A percentile compares a stretch with the other conserved stretches of the same genome.
phyloP scores from a whole-genome alignment of 2,797 vertebrate genomes.

The Naso thynnoides region DNA sequence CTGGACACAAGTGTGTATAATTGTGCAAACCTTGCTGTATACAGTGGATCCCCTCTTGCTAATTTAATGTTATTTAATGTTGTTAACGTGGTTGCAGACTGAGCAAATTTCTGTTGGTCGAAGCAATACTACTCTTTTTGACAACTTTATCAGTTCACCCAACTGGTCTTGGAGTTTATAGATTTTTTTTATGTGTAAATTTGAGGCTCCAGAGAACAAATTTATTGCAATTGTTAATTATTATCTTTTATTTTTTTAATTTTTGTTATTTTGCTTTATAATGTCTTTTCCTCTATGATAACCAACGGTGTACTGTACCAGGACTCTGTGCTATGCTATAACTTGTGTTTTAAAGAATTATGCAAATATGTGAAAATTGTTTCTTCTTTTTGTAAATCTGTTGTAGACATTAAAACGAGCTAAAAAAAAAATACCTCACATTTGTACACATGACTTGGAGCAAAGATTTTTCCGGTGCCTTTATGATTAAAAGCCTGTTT shows the following conservation, averaged over 20 bases:
- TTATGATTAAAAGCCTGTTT: constrained; percentile 58
- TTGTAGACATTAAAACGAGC: constrained; percentile 80
- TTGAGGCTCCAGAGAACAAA: constrained; percentile 90
- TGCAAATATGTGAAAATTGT: constrained; percentile 84
- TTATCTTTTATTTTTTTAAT: constrained; percentile 85
- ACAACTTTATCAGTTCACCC: constrained; percentile 85
- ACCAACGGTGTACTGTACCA: constrained; percentile 87
- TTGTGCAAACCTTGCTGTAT: constrained; percentile 82
- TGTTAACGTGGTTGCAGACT: constrained; percentile 81
- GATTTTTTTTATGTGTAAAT: constrained; percentile 91
- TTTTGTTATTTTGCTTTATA: constrained; percentile 78
- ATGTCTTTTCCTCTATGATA: constrained; percentile 81
- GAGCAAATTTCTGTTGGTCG: constrained; percentile 74
- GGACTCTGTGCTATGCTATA: constrained; percentile 83
- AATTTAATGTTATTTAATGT: constrained; percentile 89
- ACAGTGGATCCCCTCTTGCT: constrained; percentile 83
- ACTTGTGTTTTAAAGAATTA: constrained; percentile 79
- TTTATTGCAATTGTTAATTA: constrained; percentile 85
- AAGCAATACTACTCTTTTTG: constrained; percentile 79
- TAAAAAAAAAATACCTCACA: constrained; percentile 88
- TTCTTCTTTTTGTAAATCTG: constrained; percentile 78
- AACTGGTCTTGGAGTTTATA: constrained; percentile 89
- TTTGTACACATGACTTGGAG: constrained; percentile 72
- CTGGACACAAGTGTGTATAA: constrained; percentile 84
- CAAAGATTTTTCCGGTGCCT: constrained; percentile 68